Percentiles rank a stretch among this genome's conserved stretches.
These are phyloP conservation scores for Sphaerophoria rueppellii DNA, from an alignment of 2,888 invertebrate species.

Conservation along the genomic window DNA sequence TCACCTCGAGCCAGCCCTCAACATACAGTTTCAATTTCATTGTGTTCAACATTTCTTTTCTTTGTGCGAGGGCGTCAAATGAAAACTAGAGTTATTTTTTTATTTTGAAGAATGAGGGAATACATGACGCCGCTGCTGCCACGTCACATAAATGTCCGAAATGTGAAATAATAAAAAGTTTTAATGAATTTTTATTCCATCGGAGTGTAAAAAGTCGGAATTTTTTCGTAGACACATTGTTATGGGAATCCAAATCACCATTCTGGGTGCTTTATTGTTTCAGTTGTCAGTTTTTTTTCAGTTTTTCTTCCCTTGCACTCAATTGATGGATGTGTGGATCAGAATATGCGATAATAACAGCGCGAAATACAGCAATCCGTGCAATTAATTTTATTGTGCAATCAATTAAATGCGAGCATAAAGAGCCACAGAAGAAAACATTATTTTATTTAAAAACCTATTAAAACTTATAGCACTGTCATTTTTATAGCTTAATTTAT, in stretches of 20 bases:
- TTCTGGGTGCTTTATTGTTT: constrained; percentile 71
- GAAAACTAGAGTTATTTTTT: constrained; percentile 38
- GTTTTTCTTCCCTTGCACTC: constrained; percentile 52
- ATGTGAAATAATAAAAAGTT: constrained; percentile 75
- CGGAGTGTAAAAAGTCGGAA: constrained; percentile 80
- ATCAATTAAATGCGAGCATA: constrained; percentile 59
- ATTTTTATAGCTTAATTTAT: too few relatives aligned
- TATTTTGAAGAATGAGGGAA: constrained; percentile 53
- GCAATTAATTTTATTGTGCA: constrained; percentile 71
- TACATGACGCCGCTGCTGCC: constrained; percentile 69
- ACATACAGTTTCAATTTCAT: constrained; percentile 58
- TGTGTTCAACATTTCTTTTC: constrained; percentile 61
- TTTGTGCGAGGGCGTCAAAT: constrained; percentile 32
- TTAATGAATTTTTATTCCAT: constrained; percentile 81
- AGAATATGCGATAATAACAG: constrained; percentile 37
- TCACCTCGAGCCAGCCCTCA: constrained; percentile 31
- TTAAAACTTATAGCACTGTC: too few relatives aligned
- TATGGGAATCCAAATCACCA: constrained; percentile 73
- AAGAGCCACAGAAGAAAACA: constrained; percentile 6
- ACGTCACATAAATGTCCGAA: constrained; percentile 80
- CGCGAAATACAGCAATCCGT: constrained; percentile 54
- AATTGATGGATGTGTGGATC: constrained; percentile 64
- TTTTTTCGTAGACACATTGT: constrained; percentile 73
- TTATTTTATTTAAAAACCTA: constrained; percentile 10
- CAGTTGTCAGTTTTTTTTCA: constrained; percentile 59